Base-by-base conservation (phyloP, 2,888 invertebrate genomes). In the Sarcophaga variegata region DNA sequence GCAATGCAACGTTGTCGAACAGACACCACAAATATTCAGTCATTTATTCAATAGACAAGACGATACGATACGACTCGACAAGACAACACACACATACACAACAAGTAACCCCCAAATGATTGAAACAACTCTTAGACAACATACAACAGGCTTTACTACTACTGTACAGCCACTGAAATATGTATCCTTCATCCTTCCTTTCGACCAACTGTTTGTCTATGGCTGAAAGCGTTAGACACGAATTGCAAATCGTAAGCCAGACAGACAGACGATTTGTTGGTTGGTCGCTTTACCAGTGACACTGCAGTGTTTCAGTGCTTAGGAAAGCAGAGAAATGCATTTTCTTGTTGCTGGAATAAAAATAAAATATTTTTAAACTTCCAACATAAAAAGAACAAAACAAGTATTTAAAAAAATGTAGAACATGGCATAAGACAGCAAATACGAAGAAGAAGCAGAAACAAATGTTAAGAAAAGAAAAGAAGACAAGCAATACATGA, bases 191-290 rank as follows among this genome's bases (percentile, higher is more conserved):
- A 37, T 37, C 37, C 37, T 37, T 37, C 37, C 37, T 37, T 8
- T 10, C 37, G 37, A 37, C 37, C 8, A 10, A 37, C 37, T 37
- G 37, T 37, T 37, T 37, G 86, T 83, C 81, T 86, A 78, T 83
- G 81, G 82, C 86, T 86, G 83, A 74, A 78, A 83, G 86, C 83
- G 70, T 74, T 81, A 86, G 86, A 81, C 83, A 81, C 37, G 69
- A 37, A 37, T 47, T 74, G 11, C 25, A 47, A n/a, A 59, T 59
- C 17, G 5, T 3, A n/a, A 8, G 60, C 4, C n/a, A 69, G 20
- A 74, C 74, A 37, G 25, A 12, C 20, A 14, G 47, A 67, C n/a
- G 22, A 27, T 49, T 37, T 8, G 37, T 37, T 37, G 8, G 37
- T 37, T 37, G 37, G 37, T 37, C 37, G 37, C 37, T 37, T 37